phyloP scores from a whole-genome alignment of 1,140 invertebrate genomes.

The Mylabris phalerata region DNA sequence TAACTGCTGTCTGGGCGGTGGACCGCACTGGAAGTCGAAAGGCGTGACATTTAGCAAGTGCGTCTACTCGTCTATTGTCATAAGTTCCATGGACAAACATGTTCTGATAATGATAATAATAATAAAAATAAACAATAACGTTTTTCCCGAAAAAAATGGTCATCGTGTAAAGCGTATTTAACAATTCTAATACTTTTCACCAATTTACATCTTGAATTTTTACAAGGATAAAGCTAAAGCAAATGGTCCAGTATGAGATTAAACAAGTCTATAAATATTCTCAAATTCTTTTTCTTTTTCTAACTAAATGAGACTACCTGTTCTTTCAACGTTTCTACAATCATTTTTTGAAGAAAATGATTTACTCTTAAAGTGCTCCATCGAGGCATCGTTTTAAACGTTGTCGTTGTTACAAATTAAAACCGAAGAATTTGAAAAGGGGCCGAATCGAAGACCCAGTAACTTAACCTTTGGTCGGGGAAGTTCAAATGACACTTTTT shows the following conservation, averaged over 20 bases:
- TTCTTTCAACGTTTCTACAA: too few relatives aligned
- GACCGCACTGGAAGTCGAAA: slow-evolving; percentile 71
- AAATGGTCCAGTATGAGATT: not conserved
- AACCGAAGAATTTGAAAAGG: too few relatives aligned
- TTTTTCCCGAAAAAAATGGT: not conserved
- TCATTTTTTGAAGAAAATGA: too few relatives aligned
- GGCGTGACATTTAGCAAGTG: slow-evolving; percentile 81
- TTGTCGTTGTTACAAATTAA: too few relatives aligned
- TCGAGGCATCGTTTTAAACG: too few relatives aligned
- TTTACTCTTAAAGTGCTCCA: too few relatives aligned
- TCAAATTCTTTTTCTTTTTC: too few relatives aligned
- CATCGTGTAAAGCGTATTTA: not conserved
- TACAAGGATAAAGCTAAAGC: not conserved
- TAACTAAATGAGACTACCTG: too few relatives aligned
- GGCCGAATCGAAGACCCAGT: too few relatives aligned
- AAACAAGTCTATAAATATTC: not conserved
- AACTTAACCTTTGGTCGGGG: too few relatives aligned
- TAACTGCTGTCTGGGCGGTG: slow-evolving; percentile 75
- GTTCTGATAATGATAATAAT: not conserved
- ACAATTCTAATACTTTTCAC: not conserved
- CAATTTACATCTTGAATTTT: not conserved
- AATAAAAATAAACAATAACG: not conserved
- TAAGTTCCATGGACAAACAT: slow-evolving; percentile 6
- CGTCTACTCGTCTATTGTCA: slow-evolving; percentile 2
- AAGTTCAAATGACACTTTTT: too few relatives aligned